Base-by-base conservation (phyloP, 2,888 invertebrate genomes). In the Ectropis crepuscularia region DNA sequence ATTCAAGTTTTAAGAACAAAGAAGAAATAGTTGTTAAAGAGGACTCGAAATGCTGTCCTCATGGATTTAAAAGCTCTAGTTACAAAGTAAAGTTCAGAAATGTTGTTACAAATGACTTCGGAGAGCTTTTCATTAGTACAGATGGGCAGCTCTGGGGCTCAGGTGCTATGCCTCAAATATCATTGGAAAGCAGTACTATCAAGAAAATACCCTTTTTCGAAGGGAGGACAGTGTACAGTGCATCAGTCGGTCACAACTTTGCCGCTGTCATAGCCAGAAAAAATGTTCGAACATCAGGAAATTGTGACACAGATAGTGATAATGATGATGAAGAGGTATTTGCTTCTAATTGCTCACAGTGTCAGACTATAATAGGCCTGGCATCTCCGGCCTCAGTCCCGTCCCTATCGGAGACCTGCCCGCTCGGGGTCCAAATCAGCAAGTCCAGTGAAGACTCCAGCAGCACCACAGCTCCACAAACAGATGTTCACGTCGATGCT, bases 191-290 rank as follows among this genome's bases (percentile, higher is more conserved):
- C 55, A 83, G 81, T 72, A 93, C 89, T 74, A 95, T 96, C 68
- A 94, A 94, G 69, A 95, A 94, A 84, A 94, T 96, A 53, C 92
- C 90, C 67, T 96, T 95, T 86, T 96, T 96, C 74, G 94, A 95
- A 75, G 95, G 95, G 6, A 90, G 95, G 72, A 94, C 94, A 65
- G 94, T 97, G 28, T 93, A 95, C 54, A 94, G 95, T 79, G 94
- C 96, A 49, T 95, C 95, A 7, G 95, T 97, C 61, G 98, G 98
- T 6, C 93, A 94, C 63, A 95, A 96, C 78, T 97, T 95, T 93
- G 97, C 95, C 80, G 95, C 96, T 77, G 95, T 95, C 53, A 94
- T 96, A 75, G 94, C 95, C n/a, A 93, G 94, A 68, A 95, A 95
- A 81, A 93, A 93, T 82, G 93, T 93, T 9, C 89, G 85, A 72